These are phyloP conservation scores for Troglohyphantes excavatus DNA, from an alignment of 2,888 invertebrate species.

Conservation along the genomic window DNA sequence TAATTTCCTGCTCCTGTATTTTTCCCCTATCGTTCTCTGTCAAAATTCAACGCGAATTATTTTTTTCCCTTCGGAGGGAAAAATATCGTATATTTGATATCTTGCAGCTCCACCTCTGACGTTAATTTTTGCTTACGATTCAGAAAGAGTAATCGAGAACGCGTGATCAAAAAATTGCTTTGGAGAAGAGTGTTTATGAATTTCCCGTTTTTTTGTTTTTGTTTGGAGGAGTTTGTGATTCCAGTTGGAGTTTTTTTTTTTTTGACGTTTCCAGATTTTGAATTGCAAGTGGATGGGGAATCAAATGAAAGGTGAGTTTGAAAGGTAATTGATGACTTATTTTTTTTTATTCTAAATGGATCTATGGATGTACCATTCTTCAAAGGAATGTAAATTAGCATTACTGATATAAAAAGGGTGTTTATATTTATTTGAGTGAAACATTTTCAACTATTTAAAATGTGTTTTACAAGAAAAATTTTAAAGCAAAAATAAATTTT, in stretches of 20 bases:
- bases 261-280: neutral
- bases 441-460: too few relatives aligned
- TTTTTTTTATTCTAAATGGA: too few relatives aligned
- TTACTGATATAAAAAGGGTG: too few relatives aligned
- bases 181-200: neutral
- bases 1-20: constrained; percentile 50
- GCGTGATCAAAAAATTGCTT: neutral
- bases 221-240: neutral
- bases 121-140: constrained; percentile 64
- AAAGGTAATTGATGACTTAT: too few relatives aligned
- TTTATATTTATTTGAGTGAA: too few relatives aligned
- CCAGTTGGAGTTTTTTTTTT: neutral
- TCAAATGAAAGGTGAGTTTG: too few relatives aligned
- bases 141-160: constrained; percentile 53
- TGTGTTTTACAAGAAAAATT: too few relatives aligned
- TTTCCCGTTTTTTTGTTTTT: neutral
- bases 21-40: constrained; percentile 28
- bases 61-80: constrained; percentile 3
- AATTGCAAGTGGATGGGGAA: neutral
- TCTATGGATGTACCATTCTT: too few relatives aligned
- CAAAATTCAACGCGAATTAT: constrained; percentile 32
- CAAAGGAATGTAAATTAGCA: too few relatives aligned
- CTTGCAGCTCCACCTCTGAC: constrained; percentile 52
- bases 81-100: constrained; percentile 58
- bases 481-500: too few relatives aligned